Conservation (phyloP, 2,113 vertebrate species). For the Sitta europaea region DNA sequence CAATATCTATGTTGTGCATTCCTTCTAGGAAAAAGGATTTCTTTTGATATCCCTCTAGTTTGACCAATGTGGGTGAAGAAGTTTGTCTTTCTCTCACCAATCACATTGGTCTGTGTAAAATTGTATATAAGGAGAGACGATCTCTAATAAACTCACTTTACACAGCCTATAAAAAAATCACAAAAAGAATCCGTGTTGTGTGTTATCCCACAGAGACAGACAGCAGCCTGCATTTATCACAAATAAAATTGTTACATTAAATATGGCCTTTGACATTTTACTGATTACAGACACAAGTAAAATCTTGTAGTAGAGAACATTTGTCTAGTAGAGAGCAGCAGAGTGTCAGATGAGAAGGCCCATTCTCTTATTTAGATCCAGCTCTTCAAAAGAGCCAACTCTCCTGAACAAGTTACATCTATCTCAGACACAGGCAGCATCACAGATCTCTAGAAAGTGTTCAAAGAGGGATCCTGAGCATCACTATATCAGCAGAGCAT, state of each 20-base stretch:
- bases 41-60: too few relatives aligned
- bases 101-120: too few relatives aligned
- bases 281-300: neutral
- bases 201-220: too few relatives aligned
- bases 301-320: neutral
- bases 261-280: neutral
- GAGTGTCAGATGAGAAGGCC: rapidly evolving
- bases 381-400: neutral
- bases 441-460: neutral
- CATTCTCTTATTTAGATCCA: neutral
- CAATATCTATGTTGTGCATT: too few relatives aligned
- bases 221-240: neutral
- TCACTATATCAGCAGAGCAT: neutral
- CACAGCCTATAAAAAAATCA: too few relatives aligned
- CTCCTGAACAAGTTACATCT: neutral
- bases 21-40: too few relatives aligned
- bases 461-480: neutral
- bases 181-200: too few relatives aligned
- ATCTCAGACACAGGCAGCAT: neutral
- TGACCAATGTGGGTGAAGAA: too few relatives aligned
- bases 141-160: too few relatives aligned
- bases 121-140: too few relatives aligned
- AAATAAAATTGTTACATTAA: neutral
- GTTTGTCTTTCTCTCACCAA: too few relatives aligned
- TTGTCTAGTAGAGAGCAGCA: neutral